Evolutionary conservation across 1,140 invertebrate genomes (phyloP).

Genomic region (Tetraneura akinire): DNA sequence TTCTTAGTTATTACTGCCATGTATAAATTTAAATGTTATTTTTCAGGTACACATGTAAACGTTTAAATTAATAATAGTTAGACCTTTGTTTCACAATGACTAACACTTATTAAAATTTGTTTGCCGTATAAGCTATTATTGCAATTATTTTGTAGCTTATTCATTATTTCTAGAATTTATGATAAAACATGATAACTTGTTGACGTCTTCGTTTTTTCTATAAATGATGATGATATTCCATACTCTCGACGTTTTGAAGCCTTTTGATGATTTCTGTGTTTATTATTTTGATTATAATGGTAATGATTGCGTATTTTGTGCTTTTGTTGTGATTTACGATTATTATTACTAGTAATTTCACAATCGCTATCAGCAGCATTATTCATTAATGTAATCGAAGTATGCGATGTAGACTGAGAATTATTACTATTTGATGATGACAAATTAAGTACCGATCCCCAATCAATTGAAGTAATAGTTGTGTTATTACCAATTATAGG

Average conservation of each 20-base stretch:
- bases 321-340: slow-evolving; percentile 23
- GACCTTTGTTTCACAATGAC: not conserved
- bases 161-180: not conserved
- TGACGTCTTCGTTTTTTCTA: slow-evolving; percentile 1
- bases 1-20: not conserved
- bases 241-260: not conserved
- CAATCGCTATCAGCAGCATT: not conserved
- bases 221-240: not conserved
- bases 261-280: slow-evolving; percentile 18
- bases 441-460: slow-evolving; percentile 85
- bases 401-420: not conserved
- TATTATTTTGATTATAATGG: slow-evolving; percentile 24
- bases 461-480: slow-evolving; percentile 77
- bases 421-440: slow-evolving; percentile 65
- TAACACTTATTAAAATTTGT: not conserved
- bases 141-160: not conserved
- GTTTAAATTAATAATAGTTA: slow-evolving; percentile 8
- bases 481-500: slow-evolving; percentile 17
- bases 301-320: slow-evolving; percentile 11
- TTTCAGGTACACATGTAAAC: slow-evolving; percentile 34
- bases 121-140: not conserved
- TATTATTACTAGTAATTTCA: not conserved
- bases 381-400: slow-evolving; percentile 19
- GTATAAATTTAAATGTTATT: slow-evolving; percentile 18
- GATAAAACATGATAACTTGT: slow-evolving; percentile 7